These are phyloP conservation scores for Spea multiplicata DNA, from an alignment of 2,113 vertebrate species.

Conservation along the genomic window DNA sequence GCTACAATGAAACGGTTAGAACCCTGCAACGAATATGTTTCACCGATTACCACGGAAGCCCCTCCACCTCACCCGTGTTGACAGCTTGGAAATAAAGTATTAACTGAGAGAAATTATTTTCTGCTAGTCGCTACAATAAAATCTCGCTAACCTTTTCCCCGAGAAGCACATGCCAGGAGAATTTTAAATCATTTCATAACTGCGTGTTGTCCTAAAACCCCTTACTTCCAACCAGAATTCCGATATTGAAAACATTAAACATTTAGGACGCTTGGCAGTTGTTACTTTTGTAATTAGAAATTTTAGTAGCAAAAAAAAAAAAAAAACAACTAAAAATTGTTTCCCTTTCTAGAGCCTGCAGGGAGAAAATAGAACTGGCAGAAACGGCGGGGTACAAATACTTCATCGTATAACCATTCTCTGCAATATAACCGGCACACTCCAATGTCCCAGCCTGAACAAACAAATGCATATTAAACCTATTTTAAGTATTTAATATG, in stretches of 20 bases:
- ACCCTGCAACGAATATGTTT: neutral
- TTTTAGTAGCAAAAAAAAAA: conserved; percentile 25
- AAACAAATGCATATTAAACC: too few species aligned
- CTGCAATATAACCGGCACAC: too few species aligned
- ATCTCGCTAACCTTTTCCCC: conserved; percentile 20
- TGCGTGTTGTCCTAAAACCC: conserved; percentile 32
- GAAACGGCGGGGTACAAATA: conserved; percentile 33
- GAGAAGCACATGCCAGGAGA: conserved; percentile 35
- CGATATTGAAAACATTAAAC: conserved; percentile 42
- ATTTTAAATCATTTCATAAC: conserved; percentile 45
- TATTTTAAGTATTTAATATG: too few species aligned
- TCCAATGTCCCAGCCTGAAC: too few species aligned
- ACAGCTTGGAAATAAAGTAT: conserved; percentile 34
- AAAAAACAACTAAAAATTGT: conserved; percentile 4
- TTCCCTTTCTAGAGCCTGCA: conserved; percentile 14
- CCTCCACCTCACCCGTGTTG: neutral
- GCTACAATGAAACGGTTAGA: neutral
- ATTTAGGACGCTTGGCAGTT: conserved; percentile 43
- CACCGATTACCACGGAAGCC: neutral
- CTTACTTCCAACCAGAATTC: conserved; percentile 28
- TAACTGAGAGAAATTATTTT: conserved; percentile 35
- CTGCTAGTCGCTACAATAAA: conserved; percentile 34
- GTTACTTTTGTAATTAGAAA: conserved; percentile 44
- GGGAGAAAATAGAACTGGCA: conserved; percentile 13
- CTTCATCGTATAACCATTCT: conserved; percentile 22